phyloP scores from a whole-genome alignment of 2,888 invertebrate species.

The Aspidiotus destructor region DNA sequence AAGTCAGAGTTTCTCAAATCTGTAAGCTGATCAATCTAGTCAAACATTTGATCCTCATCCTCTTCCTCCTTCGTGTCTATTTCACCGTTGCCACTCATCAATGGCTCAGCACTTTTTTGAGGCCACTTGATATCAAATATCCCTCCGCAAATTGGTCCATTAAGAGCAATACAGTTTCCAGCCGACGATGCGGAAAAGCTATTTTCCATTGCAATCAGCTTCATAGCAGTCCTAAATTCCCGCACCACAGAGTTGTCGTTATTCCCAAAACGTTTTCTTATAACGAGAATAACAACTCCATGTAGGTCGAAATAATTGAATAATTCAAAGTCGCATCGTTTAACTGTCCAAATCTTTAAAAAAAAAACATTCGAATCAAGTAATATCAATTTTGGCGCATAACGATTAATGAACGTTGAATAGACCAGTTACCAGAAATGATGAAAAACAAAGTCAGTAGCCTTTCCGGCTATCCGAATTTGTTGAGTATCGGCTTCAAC shows the following conservation, averaged over 20 bases:
- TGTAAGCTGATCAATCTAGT: not conserved
- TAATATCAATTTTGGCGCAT: too few species aligned
- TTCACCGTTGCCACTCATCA: not conserved
- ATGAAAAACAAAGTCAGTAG: too few species aligned
- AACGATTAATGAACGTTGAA: too few species aligned
- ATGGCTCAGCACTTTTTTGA: constrained; percentile 1
- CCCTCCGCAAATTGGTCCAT: constrained; percentile 2
- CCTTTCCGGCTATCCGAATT: too few species aligned
- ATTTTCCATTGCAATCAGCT: not conserved
- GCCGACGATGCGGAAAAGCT: not conserved
- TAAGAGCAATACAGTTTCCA: not conserved
- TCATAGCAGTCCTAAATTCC: not conserved
- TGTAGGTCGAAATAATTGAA: too few species aligned
- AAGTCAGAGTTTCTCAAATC: constrained; percentile 1
- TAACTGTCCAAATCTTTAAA: too few species aligned
- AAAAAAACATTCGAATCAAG: too few species aligned
- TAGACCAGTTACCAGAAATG: too few species aligned
- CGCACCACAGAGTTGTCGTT: not conserved
- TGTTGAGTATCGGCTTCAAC: too few species aligned
- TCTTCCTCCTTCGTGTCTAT: constrained; percentile 1
- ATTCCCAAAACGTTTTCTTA: not conserved
- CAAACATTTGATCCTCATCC: not conserved
- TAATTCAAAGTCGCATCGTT: too few species aligned
- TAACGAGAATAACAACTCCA: not conserved
- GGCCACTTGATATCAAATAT: not conserved